phyloP scores from a whole-genome alignment of 2,797 vertebrate species.

The Sebastes iracundus region DNA sequence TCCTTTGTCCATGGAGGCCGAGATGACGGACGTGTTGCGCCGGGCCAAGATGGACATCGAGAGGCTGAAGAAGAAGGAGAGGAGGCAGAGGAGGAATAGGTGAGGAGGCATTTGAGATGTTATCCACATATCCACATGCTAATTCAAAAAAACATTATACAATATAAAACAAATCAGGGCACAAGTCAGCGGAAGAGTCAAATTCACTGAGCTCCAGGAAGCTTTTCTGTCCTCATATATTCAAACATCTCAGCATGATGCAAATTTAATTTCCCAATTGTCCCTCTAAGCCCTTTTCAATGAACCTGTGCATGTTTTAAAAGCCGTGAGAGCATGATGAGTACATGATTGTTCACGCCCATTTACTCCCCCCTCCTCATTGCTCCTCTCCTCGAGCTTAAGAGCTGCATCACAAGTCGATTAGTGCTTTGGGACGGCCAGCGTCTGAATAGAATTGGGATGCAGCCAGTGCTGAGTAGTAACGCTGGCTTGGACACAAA shows the following conservation, averaged over 20 bases:
- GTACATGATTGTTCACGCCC: constrained; percentile 5
- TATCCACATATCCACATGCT: background rate
- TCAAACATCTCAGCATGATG: background rate
- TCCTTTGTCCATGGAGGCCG: constrained; percentile 83
- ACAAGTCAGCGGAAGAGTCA: background rate
- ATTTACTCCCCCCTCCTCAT: background rate
- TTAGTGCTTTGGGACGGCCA: constrained; percentile 33
- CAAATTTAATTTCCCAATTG: background rate
- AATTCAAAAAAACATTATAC: background rate
- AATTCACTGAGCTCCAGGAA: background rate
- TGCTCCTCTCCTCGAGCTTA: constrained; percentile 31
- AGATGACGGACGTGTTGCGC: constrained; percentile 90
- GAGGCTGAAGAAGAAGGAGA: constrained; percentile 92
- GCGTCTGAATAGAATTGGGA: constrained; percentile 45
- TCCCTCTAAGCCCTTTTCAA: background rate
- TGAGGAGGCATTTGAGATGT: constrained; percentile 50
- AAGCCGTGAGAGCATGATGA: background rate
- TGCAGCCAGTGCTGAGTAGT: constrained; percentile 45
- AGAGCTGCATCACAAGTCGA: constrained; percentile 49
- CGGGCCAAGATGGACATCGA: constrained; percentile 94
- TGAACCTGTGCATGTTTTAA: constrained; percentile 19
- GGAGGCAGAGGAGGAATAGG: constrained; percentile 91
- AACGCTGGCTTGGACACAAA: constrained; percentile 56
- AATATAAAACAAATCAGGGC: background rate
- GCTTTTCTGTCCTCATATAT: background rate